Base-by-base conservation (phyloP, 2,888 invertebrate genomes). In the Drosophila quinaria region DNA sequence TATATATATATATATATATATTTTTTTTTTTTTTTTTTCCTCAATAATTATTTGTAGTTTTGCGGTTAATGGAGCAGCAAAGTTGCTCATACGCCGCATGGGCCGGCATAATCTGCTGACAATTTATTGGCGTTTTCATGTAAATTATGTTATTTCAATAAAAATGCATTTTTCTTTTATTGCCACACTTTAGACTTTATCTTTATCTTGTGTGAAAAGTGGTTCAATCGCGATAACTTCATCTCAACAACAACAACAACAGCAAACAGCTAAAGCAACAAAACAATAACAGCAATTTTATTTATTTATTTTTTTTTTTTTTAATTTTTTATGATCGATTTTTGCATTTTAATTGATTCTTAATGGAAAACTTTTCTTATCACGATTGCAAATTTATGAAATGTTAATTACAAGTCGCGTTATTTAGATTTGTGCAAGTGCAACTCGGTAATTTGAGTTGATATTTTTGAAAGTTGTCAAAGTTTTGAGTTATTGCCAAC, bases 331-430 rank as follows among this genome's bases (percentile, higher is more conserved):
- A 62, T 65, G 78, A 76, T 78, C 61, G 59, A 35, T 59, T 76
- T 72, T 80, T 80, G 74, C 79, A 86, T 81, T 89, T 89, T 87
- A 89, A 89, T 89, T 90, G 90, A 89, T 90, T 90, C 86, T 81
- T 90, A 89, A 89, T 89, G 89, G 88, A 89, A 89, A 86, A 80
- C 68, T 60, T 52, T 74, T 72, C 87, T 78, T 86, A 89, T 89
- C 90, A 68, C 62, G 87, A 89, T 89, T 81, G 78, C 52, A 74
- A 78, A 86, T 89, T 89, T 89, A 89, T 89, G 89, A 89, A 89
- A 89, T 89, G 89, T 84, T 89, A 89, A 89, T 89, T 89, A 89
- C 75, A 87, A 80, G 61, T 65, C 72, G 68, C 61, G 19, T 60
- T 47, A 47, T 60, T 62, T 46, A 25, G 51, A 62, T 74, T 55